Evolutionary conservation across 2,113 vertebrate species (phyloP), one percentile per base, ranked within the genome.

Genomic region (Anoura caudifer): DNA sequence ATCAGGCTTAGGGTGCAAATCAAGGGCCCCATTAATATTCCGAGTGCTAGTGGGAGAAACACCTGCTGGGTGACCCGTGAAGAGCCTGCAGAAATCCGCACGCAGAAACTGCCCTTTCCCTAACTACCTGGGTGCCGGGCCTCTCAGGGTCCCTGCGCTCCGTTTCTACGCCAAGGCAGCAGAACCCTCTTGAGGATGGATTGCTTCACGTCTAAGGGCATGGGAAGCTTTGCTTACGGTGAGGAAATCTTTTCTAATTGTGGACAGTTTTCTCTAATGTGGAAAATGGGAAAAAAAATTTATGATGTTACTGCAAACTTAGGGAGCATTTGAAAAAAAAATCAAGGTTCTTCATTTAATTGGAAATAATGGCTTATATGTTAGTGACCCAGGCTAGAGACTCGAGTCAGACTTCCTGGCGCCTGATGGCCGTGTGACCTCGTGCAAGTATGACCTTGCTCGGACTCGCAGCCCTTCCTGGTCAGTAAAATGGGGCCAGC

Each of bases 1-100:
- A 95, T 89, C 90, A 93, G 83, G 75, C 87, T 86, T 82, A 87
- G 94, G 86, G 95, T 95, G 80, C 94, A 96, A 97, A 81, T 95
- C 89, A 89, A 83, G 82, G 52, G 33, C 84, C 63, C 59, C 87
- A 81, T 92, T 95, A 95, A 87, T 96, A 87, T 59, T 90, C 70
- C 70, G 26, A 81, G 89, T 94, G 94, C 93, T 93, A 96, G 92
- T 97, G 75, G 89, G 90, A 93, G 93, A 93, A 95, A 94, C 79
- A 93, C 91, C 93, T 97, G 79, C 87, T 96, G 92, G 85, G 83
- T 65, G 63, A 45, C 93, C 83, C 92, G 43, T 89, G 87, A 96
- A 95, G 54, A 88, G 72, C 75, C 86, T 73, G 81, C 33, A 81
- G 94, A 96, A 91, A 89, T 87, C 63, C 41, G 43, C 45, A 89